A percentile compares a stretch with the other conserved stretches of the same genome.
phyloP scores from a whole-genome alignment of 2,113 vertebrate species.

The Coturnix japonica region DNA sequence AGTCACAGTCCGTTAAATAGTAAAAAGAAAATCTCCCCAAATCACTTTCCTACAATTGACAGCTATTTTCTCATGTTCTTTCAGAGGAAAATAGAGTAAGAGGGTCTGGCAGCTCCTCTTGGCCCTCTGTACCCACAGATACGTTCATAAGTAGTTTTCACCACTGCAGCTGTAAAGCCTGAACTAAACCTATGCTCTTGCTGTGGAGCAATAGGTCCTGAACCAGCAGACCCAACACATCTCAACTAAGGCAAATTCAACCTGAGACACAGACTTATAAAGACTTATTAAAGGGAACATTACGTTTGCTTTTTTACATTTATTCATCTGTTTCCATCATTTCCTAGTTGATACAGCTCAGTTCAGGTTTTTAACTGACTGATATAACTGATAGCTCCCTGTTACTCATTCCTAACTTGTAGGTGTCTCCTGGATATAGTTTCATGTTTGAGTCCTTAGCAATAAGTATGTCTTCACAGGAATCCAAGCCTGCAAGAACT shows the following conservation, averaged over 20 bases:
- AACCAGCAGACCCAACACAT: rapidly evolving
- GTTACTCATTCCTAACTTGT: background rate
- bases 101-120: background rate
- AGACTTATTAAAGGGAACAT: background rate
- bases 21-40: background rate
- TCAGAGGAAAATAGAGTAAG: background rate
- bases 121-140: background rate
- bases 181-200: background rate
- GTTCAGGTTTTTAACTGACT: background rate
- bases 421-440: background rate
- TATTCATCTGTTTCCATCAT: background rate
- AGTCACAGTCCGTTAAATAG: background rate
- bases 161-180: background rate
- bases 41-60: background rate
- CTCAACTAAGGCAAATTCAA: background rate
- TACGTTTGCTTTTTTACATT: background rate
- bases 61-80: background rate
- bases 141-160: background rate
- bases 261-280: background rate
- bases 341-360: background rate
- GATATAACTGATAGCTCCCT: background rate
- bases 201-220: background rate
- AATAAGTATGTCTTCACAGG: constrained; percentile 42
- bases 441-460: constrained; percentile 16
- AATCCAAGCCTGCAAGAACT: constrained; percentile 53